Base-by-base conservation (phyloP, 2,888 invertebrate species). In the Agonopterix subpropinquella region DNA sequence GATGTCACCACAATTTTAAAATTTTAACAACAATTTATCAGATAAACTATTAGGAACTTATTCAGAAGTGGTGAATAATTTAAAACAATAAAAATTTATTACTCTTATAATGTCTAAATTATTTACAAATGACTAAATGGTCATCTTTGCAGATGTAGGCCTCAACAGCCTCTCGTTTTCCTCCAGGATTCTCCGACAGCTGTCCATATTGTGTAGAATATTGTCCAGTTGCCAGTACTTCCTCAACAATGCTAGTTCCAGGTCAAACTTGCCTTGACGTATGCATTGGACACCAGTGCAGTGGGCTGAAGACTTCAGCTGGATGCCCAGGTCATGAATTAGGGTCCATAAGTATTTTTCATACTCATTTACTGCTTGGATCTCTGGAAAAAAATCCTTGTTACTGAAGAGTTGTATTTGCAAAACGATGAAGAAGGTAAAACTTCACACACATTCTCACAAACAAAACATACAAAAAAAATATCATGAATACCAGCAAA, bases 281-380 rank as follows among this genome's bases (percentile, higher is more conserved):
- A 96, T 90, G 67, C 97, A 95, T 54, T 95, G 93, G 7, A 98
- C 86, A 8, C 91, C 92, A 0, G 92, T 92, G 67, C 96, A 96
- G 57, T 95, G 92, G 0, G 98, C 98, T 1, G 92, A 91, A 1
- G 94, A 92, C 62, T 93, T 93, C 41, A 98, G 70, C 66, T 93
- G 92, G 1, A 94, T 71, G 4, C 97, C 99, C 39, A 98, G 83
- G 54, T 97, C 95, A 70, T 96, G 93, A 10, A 98, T 80, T n/a
- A 98, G 64, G 0, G 91, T 88, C 72, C 92, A 92, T 11, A 99
- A 78, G 70, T 94, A 96, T 43, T 89, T 82, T 56, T 95, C 95
- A 61, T 92, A 91, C 78, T 98, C 98, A 80, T 98, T 97, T 18
- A 96, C 91, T 39, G 94, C 91, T 70, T 96, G 95, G 35, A 98